phyloP scores from a whole-genome alignment of 2,797 vertebrate genomes.

The Sylvilagus floridanus region DNA sequence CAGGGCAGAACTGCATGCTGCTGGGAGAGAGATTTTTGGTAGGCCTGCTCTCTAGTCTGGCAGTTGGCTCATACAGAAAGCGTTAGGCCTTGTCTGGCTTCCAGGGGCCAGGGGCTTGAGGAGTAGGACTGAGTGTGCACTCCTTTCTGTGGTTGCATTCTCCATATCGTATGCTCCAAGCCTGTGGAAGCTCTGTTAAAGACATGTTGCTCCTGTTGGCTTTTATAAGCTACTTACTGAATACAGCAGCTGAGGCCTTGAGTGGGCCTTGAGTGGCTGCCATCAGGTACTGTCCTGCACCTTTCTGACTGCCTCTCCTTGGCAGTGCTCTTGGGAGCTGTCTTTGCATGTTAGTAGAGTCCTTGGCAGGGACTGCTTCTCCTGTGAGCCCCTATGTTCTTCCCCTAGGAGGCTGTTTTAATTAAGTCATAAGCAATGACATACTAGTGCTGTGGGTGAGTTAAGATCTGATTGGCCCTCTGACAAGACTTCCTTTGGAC shows the following conservation, averaged over 20 bases:
- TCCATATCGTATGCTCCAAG: neutral
- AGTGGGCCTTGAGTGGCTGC: neutral
- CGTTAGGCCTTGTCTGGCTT: conserved; percentile 7
- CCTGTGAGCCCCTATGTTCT: neutral
- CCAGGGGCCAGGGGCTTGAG: neutral
- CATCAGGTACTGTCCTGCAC: neutral
- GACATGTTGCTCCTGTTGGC: neutral
- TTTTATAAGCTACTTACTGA: conserved; percentile 50
- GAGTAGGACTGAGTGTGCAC: conserved; percentile 31
- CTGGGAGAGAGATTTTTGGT: neutral
- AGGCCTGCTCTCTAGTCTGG: neutral
- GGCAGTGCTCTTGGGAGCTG: neutral
- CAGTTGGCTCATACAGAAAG: conserved; percentile 29
- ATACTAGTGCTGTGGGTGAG: neutral
- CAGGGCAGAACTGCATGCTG: conserved; percentile 25
- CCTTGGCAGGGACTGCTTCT: neutral
- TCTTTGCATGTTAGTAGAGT: neutral
- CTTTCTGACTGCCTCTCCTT: neutral
- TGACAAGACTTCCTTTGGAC: neutral
- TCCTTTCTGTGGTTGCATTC: neutral
- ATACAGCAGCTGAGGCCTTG: neutral
- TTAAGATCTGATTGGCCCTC: neutral
- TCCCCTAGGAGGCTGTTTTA: neutral
- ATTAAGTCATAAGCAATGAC: conserved; percentile 16
- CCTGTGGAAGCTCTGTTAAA: conserved; percentile 18